Percentiles rank a stretch among this genome's conserved stretches.
Evolutionary conservation across 1,140 invertebrate species (phyloP).

Genomic region (Drosophila virilis): DNA sequence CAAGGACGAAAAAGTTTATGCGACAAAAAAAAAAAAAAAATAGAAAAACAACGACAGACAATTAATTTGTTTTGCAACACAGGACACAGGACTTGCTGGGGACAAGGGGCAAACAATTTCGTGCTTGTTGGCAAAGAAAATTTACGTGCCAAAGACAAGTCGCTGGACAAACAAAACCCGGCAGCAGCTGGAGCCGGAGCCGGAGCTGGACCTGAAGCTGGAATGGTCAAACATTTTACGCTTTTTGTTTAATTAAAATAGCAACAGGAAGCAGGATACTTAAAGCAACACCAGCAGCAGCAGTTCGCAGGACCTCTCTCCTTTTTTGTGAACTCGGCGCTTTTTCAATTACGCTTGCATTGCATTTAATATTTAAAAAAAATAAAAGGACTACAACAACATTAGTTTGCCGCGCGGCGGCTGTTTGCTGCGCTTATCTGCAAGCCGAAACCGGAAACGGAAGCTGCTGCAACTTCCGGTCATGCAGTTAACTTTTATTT

Average conservation of each 20-base stretch:
- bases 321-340: slow-evolving; percentile 42
- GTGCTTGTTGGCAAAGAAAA: slow-evolving; percentile 81
- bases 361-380: slow-evolving; percentile 65
- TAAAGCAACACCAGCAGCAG: slow-evolving; percentile 8
- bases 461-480: slow-evolving; percentile 22
- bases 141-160: slow-evolving; percentile 78
- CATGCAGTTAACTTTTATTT: slow-evolving; percentile 55
- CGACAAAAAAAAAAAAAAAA: slow-evolving; percentile 37
- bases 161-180: slow-evolving; percentile 43
- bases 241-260: slow-evolving; percentile 82
- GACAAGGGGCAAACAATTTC: slow-evolving; percentile 65
- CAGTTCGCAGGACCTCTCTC: background rate
- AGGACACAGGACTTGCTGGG: slow-evolving; percentile 13
- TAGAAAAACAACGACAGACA: slow-evolving; percentile 52
- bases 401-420: slow-evolving; percentile 36
- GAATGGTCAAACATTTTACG: slow-evolving; percentile 76
- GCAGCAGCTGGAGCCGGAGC: slow-evolving; percentile 6
- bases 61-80: slow-evolving; percentile 76
- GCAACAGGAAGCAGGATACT: slow-evolving; percentile 57
- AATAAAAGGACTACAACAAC: slow-evolving; percentile 24
- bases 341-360: slow-evolving; percentile 76
- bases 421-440: slow-evolving; percentile 18
- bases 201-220: background rate
- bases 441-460: slow-evolving; percentile 44
- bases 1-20: slow-evolving; percentile 63